These are phyloP conservation scores for Cryptosula pallasiana DNA, from an alignment of 2,888 invertebrate species.

Conservation along the genomic window DNA sequence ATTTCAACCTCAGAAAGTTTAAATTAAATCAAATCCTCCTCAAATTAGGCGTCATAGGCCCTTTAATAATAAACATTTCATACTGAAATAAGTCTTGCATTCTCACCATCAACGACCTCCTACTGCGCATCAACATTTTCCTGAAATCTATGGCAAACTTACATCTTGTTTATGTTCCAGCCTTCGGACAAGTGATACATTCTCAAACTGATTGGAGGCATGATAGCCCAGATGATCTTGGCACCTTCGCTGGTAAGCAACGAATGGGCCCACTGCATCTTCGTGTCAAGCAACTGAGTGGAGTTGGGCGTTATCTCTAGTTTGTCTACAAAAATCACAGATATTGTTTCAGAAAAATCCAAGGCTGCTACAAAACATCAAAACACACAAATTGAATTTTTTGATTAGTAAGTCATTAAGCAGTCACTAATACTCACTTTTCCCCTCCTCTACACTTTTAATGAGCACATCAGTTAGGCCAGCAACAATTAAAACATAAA, in stretches of 20 bases:
- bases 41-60: too few relatives aligned
- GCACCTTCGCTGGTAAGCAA: background rate
- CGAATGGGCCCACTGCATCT: slow-evolving; percentile 7
- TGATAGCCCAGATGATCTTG: background rate
- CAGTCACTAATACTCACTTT: slow-evolving; percentile 6
- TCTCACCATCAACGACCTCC: too few relatives aligned
- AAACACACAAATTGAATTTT: too few relatives aligned
- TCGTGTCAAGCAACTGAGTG: slow-evolving; percentile 1
- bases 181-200: slow-evolving; percentile 16
- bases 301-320: slow-evolving; percentile 19
- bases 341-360: too few relatives aligned
- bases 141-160: too few relatives aligned
- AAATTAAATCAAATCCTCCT: too few relatives aligned
- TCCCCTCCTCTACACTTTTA: slow-evolving; percentile 10
- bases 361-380: too few relatives aligned
- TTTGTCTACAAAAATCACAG: slow-evolving; percentile 8
- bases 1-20: too few relatives aligned
- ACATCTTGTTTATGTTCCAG: slow-evolving; percentile 9
- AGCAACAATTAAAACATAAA: slow-evolving; percentile 12
- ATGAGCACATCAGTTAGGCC: slow-evolving; percentile 15
- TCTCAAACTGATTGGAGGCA: slow-evolving; percentile 20
- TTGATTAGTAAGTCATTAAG: too few relatives aligned
- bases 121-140: too few relatives aligned
- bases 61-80: too few relatives aligned
- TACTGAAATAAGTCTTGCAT: too few relatives aligned